phyloP scores from a whole-genome alignment of 2,113 vertebrate species.

The Cygnus atratus region DNA sequence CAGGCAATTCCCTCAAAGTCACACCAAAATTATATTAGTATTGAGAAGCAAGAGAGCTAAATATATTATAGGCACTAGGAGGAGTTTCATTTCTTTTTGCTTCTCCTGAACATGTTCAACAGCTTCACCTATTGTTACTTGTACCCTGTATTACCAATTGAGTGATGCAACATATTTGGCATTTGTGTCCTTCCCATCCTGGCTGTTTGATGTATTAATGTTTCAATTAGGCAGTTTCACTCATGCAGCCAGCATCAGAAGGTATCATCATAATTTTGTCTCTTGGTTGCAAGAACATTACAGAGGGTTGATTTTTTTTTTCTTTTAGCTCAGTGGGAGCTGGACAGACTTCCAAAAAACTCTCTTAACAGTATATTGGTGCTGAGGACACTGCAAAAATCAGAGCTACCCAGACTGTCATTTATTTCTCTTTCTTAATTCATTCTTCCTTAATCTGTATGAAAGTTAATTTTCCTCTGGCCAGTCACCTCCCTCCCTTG shows the following conservation, averaged over 20 bases:
- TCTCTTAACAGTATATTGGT: background rate
- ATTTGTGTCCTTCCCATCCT: background rate
- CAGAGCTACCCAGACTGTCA: background rate
- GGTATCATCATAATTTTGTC: background rate
- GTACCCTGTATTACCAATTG: background rate
- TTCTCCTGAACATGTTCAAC: background rate
- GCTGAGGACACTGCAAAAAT: background rate
- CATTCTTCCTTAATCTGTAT: background rate
- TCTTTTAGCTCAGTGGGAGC: background rate
- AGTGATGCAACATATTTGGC: background rate
- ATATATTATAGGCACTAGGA: background rate
- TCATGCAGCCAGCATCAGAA: background rate
- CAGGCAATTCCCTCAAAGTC: background rate
- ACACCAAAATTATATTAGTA: background rate
- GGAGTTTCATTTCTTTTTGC: background rate
- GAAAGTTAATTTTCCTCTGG: background rate
- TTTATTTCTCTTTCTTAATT: background rate
- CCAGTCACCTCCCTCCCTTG: background rate
- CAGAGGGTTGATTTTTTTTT: background rate
- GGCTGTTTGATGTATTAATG: background rate
- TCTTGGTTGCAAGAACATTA: background rate
- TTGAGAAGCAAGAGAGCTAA: background rate
- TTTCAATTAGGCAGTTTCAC: background rate
- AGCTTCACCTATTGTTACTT: background rate
- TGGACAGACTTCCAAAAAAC: background rate